Conservation (phyloP, 2,797 vertebrate genomes). For the Chromis chromis region DNA sequence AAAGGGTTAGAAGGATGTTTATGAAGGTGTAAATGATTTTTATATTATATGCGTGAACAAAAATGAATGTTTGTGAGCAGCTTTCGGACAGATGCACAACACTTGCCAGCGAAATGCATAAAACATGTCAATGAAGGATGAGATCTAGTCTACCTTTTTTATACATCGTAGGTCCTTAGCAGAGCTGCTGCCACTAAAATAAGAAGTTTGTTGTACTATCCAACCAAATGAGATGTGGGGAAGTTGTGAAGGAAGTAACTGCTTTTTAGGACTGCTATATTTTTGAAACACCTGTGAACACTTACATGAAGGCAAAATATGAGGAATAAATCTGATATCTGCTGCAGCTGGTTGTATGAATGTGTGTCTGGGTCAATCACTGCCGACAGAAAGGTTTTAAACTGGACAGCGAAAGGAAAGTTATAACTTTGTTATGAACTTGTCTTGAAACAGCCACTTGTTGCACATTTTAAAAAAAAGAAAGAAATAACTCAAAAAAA, state of each 20-base stretch:
- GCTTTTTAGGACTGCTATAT: conserved; percentile 30
- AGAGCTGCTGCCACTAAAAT: conserved; percentile 22
- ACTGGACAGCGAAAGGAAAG: background rate
- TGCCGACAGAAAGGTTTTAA: background rate
- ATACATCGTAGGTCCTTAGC: background rate
- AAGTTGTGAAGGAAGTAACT: conserved; percentile 14
- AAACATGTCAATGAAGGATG: conserved; percentile 65
- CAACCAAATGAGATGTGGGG: conserved; percentile 20
- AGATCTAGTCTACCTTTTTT: conserved; percentile 12
- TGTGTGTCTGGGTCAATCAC: conserved; percentile 20
- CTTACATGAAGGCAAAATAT: conserved; percentile 62
- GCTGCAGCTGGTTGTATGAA: conserved; percentile 8
- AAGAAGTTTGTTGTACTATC: conserved; percentile 1
- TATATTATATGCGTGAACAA: conserved; percentile 28
- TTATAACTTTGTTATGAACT: background rate
- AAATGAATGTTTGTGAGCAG: conserved; percentile 32
- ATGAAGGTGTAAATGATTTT: conserved; percentile 59
- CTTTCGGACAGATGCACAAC: conserved; percentile 37
- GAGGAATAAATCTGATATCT: conserved; percentile 66
- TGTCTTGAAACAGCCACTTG: background rate
- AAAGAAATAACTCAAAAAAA: background rate
- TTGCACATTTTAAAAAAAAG: background rate
- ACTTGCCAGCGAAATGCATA: conserved; percentile 32
- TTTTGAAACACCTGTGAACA: conserved; percentile 54
- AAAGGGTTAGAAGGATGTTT: conserved; percentile 64